Percentiles rank a stretch among this genome's conserved stretches.
phyloP scores from a whole-genome alignment of 2,113 vertebrate species.

The Aix galericulata region DNA sequence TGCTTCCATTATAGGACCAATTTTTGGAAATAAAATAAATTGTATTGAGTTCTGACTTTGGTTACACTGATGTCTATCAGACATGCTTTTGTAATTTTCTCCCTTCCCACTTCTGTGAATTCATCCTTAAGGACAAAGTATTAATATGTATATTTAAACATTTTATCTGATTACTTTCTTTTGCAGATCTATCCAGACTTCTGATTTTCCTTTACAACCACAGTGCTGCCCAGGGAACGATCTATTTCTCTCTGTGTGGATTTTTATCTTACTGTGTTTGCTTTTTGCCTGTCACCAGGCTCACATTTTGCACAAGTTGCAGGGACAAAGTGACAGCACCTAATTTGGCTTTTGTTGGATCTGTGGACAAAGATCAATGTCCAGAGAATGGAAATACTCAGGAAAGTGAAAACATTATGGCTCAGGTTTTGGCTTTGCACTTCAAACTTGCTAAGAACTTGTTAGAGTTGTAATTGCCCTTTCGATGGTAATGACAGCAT shows the following conservation, averaged over 20 bases:
- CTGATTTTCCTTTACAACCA: background rate
- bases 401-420: background rate
- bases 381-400: constrained; percentile 13
- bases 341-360: background rate
- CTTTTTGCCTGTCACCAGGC: background rate
- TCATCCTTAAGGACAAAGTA: background rate
- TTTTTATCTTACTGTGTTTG: background rate
- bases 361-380: constrained; percentile 1
- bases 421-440: constrained; percentile 12
- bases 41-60: background rate
- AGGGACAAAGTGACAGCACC: background rate
- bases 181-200: background rate
- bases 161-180: background rate
- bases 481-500: background rate
- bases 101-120: background rate
- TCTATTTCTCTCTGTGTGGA: background rate
- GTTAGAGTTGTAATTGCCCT: background rate
- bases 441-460: background rate
- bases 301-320: background rate
- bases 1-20: background rate
- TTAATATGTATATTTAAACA: background rate
- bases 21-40: background rate
- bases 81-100: background rate
- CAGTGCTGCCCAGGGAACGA: background rate
- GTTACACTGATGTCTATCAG: background rate